Evolutionary conservation across 2,113 vertebrate genomes (phyloP).

Genomic region (Piaya cayana): DNA sequence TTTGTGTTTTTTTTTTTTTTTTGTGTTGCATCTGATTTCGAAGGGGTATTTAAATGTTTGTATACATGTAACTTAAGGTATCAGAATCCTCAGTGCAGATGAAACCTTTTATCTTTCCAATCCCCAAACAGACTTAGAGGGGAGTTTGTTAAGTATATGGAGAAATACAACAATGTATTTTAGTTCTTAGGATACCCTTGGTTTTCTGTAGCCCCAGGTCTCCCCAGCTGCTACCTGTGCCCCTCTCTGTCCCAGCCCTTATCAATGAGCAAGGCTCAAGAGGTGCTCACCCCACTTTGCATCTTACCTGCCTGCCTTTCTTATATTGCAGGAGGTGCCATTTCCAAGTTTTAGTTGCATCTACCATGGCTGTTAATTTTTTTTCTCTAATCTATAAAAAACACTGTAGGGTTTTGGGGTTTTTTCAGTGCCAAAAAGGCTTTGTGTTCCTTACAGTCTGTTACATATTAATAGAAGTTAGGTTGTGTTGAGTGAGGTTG

Average conservation of each 20-base stretch:
- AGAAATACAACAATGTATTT: neutral
- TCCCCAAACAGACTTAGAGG: neutral
- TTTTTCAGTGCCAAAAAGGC: slow-evolving; percentile 33
- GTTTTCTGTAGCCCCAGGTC: neutral
- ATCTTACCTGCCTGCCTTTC: neutral
- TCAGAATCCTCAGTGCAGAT: neutral
- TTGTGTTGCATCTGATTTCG: accelerated
- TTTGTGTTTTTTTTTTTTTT: no score
- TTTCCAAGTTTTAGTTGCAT: neutral
- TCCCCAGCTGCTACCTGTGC: neutral
- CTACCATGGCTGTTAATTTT: neutral
- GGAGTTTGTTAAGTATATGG: no score
- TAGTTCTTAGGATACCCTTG: neutral
- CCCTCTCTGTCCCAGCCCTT: neutral
- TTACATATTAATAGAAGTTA: slow-evolving; percentile 73
- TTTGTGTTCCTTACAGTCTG: slow-evolving; percentile 49
- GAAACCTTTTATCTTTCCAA: neutral
- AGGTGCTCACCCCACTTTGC: accelerated
- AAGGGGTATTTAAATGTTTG: neutral
- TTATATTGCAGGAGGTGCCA: neutral
- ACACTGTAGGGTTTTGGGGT: accelerated
- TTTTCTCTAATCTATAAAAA: neutral
- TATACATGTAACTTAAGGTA: neutral
- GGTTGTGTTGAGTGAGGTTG: slow-evolving; percentile 60
- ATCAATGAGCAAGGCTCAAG: neutral